These are phyloP conservation scores for Apolygus lucorum DNA, from an alignment of 1,140 invertebrate species.

Conservation along the genomic window DNA sequence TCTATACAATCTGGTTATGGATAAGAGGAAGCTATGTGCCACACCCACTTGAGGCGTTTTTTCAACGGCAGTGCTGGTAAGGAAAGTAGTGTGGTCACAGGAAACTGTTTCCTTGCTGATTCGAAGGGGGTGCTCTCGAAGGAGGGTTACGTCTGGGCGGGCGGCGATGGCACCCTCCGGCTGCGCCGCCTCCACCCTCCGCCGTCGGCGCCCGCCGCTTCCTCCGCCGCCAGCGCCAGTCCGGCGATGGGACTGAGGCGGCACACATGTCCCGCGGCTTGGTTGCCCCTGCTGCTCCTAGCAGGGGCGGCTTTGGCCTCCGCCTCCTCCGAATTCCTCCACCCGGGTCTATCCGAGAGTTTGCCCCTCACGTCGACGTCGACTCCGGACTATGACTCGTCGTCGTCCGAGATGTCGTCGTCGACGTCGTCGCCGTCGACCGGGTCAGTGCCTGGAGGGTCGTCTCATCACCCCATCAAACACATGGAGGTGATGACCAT, in stretches of 20 bases:
- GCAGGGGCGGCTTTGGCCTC: neutral
- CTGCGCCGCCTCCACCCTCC: no score
- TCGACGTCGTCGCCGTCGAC: neutral
- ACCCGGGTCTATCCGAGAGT: conserved; percentile 10
- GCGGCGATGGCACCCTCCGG: neutral
- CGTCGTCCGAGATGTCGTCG: neutral
- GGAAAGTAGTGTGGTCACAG: no score
- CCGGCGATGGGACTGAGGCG: neutral
- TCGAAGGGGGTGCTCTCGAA: no score
- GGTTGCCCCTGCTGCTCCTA: neutral
- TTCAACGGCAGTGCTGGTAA: no score
- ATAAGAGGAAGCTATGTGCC: no score
- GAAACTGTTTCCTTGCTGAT: no score
- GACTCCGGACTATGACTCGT: neutral
- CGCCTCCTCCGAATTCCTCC: conserved; percentile 16
- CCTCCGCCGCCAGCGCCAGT: neutral
- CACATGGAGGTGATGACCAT: conserved; percentile 67
- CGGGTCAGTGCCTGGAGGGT: neutral
- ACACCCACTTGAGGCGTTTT: no score
- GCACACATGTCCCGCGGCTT: neutral
- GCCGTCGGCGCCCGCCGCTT: no score
- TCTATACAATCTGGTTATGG: no score
- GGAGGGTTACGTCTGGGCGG: neutral
- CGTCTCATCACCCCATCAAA: conserved; percentile 34
- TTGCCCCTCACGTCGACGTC: neutral